Evolutionary conservation across 2,113 vertebrate genomes (phyloP).

Genomic region (Centropus bengalensis): DNA sequence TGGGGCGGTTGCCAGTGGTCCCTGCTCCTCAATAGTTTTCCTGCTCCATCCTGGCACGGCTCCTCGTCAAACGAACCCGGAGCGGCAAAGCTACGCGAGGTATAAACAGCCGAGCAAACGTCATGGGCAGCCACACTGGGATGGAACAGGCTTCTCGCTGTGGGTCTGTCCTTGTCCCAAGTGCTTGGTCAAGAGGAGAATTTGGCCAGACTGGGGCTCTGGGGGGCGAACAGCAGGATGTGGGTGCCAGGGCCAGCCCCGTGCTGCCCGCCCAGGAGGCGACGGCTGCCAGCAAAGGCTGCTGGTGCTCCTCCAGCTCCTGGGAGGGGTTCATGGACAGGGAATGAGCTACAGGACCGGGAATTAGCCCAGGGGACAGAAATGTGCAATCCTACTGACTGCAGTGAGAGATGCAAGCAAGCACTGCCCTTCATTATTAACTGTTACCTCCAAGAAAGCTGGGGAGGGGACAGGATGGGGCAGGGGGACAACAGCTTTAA

Average conservation of each 20-base stretch:
- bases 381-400: background rate
- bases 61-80: fast-evolving
- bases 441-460: too few species aligned
- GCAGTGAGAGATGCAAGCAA: background rate
- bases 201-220: background rate
- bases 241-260: background rate
- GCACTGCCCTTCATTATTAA: background rate
- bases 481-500: too few species aligned
- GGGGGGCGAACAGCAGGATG: background rate
- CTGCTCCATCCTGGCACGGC: background rate
- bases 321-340: background rate
- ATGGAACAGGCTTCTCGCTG: background rate
- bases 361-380: background rate
- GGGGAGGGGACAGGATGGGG: too few species aligned
- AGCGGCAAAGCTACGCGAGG: background rate
- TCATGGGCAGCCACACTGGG: background rate
- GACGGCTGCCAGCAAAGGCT: too few species aligned
- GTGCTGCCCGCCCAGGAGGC: background rate
- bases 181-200: background rate
- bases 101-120: background rate
- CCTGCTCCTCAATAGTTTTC: background rate
- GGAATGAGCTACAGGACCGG: background rate
- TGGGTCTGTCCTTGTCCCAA: background rate
- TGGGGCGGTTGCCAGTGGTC: fast-evolving
- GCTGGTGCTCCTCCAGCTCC: background rate